A percentile compares a stretch with the other conserved stretches of the same genome.
Conservation (phyloP, 2,797 vertebrate genomes). For the Phylloscopus collybita region DNA sequence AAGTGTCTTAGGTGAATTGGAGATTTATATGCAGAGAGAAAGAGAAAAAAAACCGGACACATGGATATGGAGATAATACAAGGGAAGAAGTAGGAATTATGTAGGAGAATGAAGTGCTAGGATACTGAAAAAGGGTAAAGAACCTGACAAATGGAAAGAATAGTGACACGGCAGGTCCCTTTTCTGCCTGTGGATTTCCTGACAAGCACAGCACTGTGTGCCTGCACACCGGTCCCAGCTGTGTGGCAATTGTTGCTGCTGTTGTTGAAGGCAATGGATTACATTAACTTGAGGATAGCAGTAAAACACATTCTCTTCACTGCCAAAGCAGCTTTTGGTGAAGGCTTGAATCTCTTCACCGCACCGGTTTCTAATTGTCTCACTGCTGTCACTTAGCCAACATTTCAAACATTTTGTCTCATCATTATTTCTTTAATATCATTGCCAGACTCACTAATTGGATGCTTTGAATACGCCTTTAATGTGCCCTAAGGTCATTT, state of each 20-base stretch:
- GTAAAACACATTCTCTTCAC: neutral
- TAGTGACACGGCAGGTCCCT: neutral
- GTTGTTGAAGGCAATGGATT: neutral
- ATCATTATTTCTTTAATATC: neutral
- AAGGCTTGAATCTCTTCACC: neutral
- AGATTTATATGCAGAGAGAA: neutral
- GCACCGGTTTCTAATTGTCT: neutral
- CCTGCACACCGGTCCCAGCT: neutral
- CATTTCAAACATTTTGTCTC: neutral
- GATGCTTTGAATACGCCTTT: neutral
- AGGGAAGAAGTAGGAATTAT: neutral
- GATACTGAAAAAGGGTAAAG: neutral
- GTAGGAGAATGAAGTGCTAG: neutral
- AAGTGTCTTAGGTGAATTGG: neutral
- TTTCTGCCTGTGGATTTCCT: neutral
- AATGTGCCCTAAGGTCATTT: neutral
- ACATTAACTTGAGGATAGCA: neutral
- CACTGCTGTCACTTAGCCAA: neutral
- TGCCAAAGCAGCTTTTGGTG: neutral
- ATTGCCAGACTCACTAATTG: neutral
- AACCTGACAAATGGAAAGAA: neutral
- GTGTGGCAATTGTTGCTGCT: neutral
- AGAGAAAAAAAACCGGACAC: neutral
- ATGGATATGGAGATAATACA: neutral
- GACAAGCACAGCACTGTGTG: neutral